These are phyloP conservation scores for Paelopatides confundens DNA, from an alignment of 53 echinoderm and acorn worm genomes.

Conservation along the genomic window DNA sequence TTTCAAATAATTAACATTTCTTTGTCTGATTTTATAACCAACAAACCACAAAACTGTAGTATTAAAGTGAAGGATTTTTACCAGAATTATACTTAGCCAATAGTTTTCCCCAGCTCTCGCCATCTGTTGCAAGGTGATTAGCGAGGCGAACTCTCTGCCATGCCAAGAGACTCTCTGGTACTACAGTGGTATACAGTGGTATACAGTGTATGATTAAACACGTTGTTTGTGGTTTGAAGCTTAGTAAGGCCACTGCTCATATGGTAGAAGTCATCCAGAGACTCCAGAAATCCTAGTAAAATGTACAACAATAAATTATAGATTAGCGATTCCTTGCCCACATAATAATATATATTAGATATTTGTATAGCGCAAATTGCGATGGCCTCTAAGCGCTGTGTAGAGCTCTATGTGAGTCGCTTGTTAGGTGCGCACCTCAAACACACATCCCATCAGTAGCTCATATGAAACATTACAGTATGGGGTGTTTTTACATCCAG, in stretches of 20 bases:
- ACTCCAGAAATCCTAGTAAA: conserved; percentile 80
- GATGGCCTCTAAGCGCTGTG: too few species aligned
- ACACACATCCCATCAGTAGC: too few species aligned
- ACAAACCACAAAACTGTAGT: background rate
- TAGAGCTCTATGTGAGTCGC: too few species aligned
- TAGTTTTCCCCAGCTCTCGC: conserved; percentile 78
- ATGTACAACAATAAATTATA: too few species aligned
- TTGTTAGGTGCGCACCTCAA: too few species aligned
- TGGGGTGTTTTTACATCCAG: too few species aligned
- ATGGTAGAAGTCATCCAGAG: conserved; percentile 94
- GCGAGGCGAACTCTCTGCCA: conserved; percentile 95
- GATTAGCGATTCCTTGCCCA: too few species aligned
- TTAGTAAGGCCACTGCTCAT: conserved; percentile 85
- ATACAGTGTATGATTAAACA: conserved; percentile 87
- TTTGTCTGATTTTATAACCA: background rate
- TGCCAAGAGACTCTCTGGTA: conserved; percentile 83
- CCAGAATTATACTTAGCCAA: conserved; percentile 93
- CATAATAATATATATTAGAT: too few species aligned
- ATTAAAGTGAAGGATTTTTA: conserved; percentile 34
- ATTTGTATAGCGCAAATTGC: too few species aligned
- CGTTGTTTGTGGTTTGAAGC: conserved; percentile 93
- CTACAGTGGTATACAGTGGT: conserved; percentile 47
- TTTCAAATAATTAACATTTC: too few species aligned
- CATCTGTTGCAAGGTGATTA: conserved; percentile 82
- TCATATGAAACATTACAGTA: too few species aligned